Evolutionary conservation across 1,140 invertebrate genomes (phyloP).

Genomic region (Parasteatoda tepidariorum): DNA sequence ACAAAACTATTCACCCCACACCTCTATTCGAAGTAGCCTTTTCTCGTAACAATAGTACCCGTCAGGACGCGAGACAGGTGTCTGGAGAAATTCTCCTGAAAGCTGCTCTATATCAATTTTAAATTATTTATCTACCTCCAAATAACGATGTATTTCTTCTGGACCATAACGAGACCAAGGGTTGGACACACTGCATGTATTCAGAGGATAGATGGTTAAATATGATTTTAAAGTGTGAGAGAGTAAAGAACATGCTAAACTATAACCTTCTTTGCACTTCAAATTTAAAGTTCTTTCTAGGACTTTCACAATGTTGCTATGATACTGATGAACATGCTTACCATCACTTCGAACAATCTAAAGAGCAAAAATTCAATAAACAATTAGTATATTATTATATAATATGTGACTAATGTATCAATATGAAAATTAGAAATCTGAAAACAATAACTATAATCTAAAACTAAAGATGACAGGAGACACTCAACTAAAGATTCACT

Average conservation of each 20-base stretch:
- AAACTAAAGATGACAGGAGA: too few relatives aligned
- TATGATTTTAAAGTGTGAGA: constrained; percentile 73
- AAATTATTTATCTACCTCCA: constrained; percentile 41
- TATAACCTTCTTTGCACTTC: constrained; percentile 74
- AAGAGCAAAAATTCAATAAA: constrained; percentile 55
- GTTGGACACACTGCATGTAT: constrained; percentile 75
- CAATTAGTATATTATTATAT: too few relatives aligned
- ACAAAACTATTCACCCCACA: too few relatives aligned
- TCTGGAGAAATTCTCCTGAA: too few relatives aligned
- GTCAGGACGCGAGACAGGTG: too few relatives aligned
- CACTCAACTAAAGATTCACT: too few relatives aligned
- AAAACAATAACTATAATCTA: too few relatives aligned
- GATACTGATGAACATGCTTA: constrained; percentile 74
- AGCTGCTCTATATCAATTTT: too few relatives aligned
- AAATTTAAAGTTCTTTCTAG: constrained; percentile 76
- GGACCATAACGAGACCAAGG: constrained; percentile 61
- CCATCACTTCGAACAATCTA: constrained; percentile 75
- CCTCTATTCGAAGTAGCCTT: too few relatives aligned
- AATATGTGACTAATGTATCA: too few relatives aligned
- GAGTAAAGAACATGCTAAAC: constrained; percentile 72
- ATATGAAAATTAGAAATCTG: too few relatives aligned
- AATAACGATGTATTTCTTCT: constrained; percentile 23
- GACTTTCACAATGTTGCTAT: constrained; percentile 73
- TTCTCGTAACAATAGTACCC: too few relatives aligned
- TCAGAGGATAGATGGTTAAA: constrained; percentile 74